phyloP scores from a whole-genome alignment of 2,113 vertebrate species.

The Microcebus jonahi region DNA sequence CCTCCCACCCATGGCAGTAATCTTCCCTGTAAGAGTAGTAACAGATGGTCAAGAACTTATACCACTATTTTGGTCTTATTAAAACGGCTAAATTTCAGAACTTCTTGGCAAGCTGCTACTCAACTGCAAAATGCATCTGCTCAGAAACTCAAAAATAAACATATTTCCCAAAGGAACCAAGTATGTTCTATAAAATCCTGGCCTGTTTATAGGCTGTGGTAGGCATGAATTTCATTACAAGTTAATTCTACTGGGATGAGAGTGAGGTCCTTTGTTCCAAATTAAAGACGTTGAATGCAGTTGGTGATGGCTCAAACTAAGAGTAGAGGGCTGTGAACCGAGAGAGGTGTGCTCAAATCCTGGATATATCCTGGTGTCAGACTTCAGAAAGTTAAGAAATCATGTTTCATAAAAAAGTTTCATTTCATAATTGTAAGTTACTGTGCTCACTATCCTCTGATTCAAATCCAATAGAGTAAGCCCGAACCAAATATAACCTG shows the following conservation, averaged over 20 bases:
- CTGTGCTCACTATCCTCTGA: background rate
- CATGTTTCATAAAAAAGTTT: conserved; percentile 6
- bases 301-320: background rate
- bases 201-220: background rate
- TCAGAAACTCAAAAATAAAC: conserved; percentile 70
- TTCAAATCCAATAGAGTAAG: background rate
- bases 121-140: conserved; percentile 61
- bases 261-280: background rate
- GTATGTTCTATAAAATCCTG: conserved; percentile 43
- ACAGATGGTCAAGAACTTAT: conserved; percentile 58
- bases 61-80: conserved; percentile 44
- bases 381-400: conserved; percentile 42
- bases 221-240: conserved; percentile 15
- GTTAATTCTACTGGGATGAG: background rate
- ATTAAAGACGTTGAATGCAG: background rate
- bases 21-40: background rate
- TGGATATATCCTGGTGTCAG: background rate
- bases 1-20: background rate
- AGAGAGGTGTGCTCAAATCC: background rate
- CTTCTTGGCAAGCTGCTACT: conserved; percentile 69
- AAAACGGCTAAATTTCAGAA: conserved; percentile 63
- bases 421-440: conserved; percentile 35
- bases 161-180: conserved; percentile 45
- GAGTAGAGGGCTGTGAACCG: background rate
- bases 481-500: background rate